Conservation (phyloP, 1,140 invertebrate genomes). For the Drosophila serrata region DNA sequence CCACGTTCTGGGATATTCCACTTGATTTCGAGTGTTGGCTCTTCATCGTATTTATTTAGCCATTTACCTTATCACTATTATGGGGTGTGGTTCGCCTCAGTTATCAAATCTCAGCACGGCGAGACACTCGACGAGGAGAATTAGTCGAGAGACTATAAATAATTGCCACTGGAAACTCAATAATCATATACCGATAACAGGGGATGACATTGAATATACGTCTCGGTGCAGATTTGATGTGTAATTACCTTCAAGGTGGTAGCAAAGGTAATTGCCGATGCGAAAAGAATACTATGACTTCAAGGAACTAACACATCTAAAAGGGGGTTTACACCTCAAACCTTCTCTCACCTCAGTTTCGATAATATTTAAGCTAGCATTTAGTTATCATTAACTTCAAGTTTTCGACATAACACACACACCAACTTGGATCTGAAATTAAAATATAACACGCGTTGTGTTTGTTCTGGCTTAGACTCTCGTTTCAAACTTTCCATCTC, state of each 20-base stretch:
- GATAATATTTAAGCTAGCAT: conserved; percentile 42
- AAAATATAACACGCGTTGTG: not conserved
- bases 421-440: not conserved
- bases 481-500: conserved; percentile 42
- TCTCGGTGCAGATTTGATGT: conserved; percentile 1
- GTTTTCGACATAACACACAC: not conserved
- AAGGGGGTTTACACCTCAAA: not conserved
- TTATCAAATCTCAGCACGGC: conserved; percentile 40
- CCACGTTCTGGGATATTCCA: conserved; percentile 46
- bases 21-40: conserved; percentile 38
- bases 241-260: conserved; percentile 14
- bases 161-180: conserved; percentile 36
- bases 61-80: conserved; percentile 34
- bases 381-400: conserved; percentile 31
- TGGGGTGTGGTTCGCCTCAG: not conserved
- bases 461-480: conserved; percentile 30
- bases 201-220: conserved; percentile 10
- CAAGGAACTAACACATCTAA: not conserved
- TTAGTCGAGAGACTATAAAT: conserved; percentile 35
- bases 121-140: conserved; percentile 19
- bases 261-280: conserved; percentile 16
- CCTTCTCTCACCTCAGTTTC: conserved; percentile 8
- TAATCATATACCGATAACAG: conserved; percentile 21
- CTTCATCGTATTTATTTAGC: conserved; percentile 26
- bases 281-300: conserved; percentile 5